Conservation (phyloP, 2,888 invertebrate genomes). For the Prosapia bicincta region DNA sequence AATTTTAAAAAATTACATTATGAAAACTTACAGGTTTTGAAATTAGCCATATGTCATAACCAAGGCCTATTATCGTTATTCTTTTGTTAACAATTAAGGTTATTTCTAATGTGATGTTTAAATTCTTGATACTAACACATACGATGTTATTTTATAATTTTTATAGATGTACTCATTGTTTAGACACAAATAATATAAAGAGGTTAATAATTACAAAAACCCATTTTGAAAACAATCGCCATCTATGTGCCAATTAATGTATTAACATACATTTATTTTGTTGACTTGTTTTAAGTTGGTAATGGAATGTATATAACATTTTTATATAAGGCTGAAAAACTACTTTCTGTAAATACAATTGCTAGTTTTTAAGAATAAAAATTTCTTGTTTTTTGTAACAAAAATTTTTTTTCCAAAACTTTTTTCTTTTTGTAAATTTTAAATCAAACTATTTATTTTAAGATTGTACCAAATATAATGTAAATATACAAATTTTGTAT, state of each 20-base stretch:
- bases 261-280: neutral
- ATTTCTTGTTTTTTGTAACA: neutral
- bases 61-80: no score
- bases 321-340: neutral
- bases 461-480: neutral
- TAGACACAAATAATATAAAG: no score
- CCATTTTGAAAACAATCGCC: neutral
- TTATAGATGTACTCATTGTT: no score
- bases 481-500: neutral
- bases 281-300: neutral
- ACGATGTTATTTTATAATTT: no score
- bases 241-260: neutral
- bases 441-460: neutral
- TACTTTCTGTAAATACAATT: neutral
- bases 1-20: no score
- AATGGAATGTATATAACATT: neutral
- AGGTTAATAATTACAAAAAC: no score
- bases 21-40: no score
- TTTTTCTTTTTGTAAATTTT: neutral
- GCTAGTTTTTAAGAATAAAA: neutral
- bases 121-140: no score
- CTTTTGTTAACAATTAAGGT: no score
- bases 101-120: no score
- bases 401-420: neutral
- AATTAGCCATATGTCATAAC: no score